Conservation (phyloP, 2,888 invertebrate species). For the Yponomeuta evonymella region DNA sequence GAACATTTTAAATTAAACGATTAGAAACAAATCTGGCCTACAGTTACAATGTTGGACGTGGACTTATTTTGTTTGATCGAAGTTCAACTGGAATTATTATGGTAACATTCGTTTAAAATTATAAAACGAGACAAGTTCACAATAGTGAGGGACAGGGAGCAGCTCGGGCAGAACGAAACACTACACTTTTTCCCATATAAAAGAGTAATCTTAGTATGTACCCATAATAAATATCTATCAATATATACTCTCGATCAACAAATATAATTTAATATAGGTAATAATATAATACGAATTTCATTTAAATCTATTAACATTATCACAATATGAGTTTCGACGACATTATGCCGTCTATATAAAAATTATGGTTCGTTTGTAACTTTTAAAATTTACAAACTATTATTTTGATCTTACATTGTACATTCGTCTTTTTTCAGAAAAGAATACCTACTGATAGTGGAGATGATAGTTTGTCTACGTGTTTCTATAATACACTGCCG, state of each 20-base stretch:
- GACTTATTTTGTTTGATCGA: neutral
- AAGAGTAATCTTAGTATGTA: slow-evolving; percentile 54
- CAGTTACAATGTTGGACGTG: neutral
- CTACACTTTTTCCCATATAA: slow-evolving; percentile 48
- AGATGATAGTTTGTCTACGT: slow-evolving; percentile 20
- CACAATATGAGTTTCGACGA: slow-evolving; percentile 59
- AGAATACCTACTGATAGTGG: slow-evolving; percentile 26
- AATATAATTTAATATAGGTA: slow-evolving; percentile 66
- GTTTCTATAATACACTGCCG: slow-evolving; percentile 15
- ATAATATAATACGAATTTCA: slow-evolving; percentile 54
- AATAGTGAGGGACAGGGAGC: slow-evolving; percentile 21
- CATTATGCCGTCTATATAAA: slow-evolving; percentile 49
- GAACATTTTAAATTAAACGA: neutral
- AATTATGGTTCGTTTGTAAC: slow-evolving; percentile 43
- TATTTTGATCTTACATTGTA: slow-evolving; percentile 35
- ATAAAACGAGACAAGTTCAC: neutral
- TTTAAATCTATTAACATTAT: slow-evolving; percentile 59
- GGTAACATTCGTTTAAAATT: neutral
- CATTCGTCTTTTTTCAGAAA: slow-evolving; percentile 35
- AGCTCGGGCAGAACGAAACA: slow-evolving; percentile 30
- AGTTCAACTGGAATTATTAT: slow-evolving; percentile 5
- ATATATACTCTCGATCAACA: slow-evolving; percentile 68
- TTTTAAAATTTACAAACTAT: slow-evolving; percentile 39
- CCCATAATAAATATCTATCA: slow-evolving; percentile 65
- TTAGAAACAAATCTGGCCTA: neutral